A percentile compares a stretch with the other conserved stretches of the same genome.
Conservation (phyloP, 2,888 invertebrate species). For the Papilio elwesi region DNA sequence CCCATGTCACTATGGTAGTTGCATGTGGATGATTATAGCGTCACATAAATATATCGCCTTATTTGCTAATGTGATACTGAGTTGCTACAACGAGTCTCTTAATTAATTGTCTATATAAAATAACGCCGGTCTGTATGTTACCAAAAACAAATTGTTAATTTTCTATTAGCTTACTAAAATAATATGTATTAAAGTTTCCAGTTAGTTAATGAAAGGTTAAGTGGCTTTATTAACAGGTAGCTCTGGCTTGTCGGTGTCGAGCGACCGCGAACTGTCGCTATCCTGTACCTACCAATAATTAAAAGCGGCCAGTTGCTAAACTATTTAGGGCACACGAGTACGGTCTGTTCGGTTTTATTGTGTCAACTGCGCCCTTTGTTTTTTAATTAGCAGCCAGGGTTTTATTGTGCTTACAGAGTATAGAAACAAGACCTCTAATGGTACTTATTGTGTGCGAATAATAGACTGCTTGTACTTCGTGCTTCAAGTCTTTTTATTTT, state of each 20-base stretch:
- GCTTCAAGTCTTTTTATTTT: background rate
- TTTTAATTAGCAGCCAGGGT: constrained; percentile 69
- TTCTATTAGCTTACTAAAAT: too few relatives aligned
- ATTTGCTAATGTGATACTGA: too few relatives aligned
- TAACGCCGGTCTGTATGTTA: too few relatives aligned
- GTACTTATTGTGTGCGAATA: constrained; percentile 22
- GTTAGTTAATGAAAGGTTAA: constrained; percentile 8
- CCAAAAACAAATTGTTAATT: too few relatives aligned
- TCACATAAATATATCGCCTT: too few relatives aligned
- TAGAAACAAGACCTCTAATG: constrained; percentile 27
- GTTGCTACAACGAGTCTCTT: too few relatives aligned
- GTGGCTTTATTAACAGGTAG: constrained; percentile 25
- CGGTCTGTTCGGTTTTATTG: constrained; percentile 64
- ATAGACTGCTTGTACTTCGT: constrained; percentile 6
- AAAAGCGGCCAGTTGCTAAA: constrained; percentile 61
- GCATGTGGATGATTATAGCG: too few relatives aligned
- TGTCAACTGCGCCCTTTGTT: constrained; percentile 70
- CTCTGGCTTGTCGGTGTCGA: constrained; percentile 34
- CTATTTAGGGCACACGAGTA: constrained; percentile 69
- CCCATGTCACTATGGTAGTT: too few relatives aligned
- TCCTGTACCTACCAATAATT: constrained; percentile 60
- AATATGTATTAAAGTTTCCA: too few relatives aligned
- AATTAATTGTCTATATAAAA: too few relatives aligned
- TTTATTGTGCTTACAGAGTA: too few relatives aligned
- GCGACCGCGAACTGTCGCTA: constrained; percentile 49